Evolutionary conservation across 2,797 vertebrate species (phyloP).

Genomic region (Gambusia yucatana): DNA sequence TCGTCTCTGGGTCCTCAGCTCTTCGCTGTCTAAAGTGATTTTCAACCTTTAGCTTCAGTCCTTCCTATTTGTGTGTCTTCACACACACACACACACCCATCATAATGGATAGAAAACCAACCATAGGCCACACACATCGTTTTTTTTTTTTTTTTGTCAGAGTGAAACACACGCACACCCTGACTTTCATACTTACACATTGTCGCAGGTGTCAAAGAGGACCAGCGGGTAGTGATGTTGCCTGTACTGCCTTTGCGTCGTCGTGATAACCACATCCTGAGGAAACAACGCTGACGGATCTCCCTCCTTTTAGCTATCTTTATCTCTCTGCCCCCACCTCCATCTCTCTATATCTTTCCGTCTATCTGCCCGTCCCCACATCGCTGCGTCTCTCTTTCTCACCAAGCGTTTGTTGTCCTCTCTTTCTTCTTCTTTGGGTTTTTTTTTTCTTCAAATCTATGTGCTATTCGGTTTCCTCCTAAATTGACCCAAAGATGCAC

Average conservation of each 20-base stretch:
- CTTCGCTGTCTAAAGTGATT: conserved; percentile 21
- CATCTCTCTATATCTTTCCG: conserved; percentile 56
- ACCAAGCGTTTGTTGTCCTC: conserved; percentile 30
- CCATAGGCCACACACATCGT: conserved; percentile 25
- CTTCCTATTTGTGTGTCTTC: conserved; percentile 34
- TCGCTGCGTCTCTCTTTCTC: conserved; percentile 27
- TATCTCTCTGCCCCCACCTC: conserved; percentile 62
- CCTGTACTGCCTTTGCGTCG: conserved; percentile 65
- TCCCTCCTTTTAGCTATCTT: conserved; percentile 79
- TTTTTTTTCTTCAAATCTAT: not conserved
- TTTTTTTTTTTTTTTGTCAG: not conserved
- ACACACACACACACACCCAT: conserved; percentile 16
- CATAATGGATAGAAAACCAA: conserved; percentile 47
- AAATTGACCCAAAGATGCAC: not conserved
- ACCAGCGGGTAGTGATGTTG: conserved; percentile 70
- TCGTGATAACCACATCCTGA: conserved; percentile 83
- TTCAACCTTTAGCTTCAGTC: conserved; percentile 33
- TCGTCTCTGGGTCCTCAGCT: conserved; percentile 30
- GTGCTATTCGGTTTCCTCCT: conserved; percentile 13
- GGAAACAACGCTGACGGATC: conserved; percentile 80
- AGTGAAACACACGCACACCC: conserved; percentile 36
- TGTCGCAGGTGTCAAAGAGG: conserved; percentile 73
- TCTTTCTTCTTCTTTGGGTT: conserved; percentile 20
- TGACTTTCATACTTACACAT: conserved; percentile 50
- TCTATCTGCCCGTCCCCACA: conserved; percentile 44